Evolutionary conservation across 2,888 invertebrate genomes (phyloP), one percentile per base, ranked within the genome.

Genomic region (Lycophotia porphyrea): DNA sequence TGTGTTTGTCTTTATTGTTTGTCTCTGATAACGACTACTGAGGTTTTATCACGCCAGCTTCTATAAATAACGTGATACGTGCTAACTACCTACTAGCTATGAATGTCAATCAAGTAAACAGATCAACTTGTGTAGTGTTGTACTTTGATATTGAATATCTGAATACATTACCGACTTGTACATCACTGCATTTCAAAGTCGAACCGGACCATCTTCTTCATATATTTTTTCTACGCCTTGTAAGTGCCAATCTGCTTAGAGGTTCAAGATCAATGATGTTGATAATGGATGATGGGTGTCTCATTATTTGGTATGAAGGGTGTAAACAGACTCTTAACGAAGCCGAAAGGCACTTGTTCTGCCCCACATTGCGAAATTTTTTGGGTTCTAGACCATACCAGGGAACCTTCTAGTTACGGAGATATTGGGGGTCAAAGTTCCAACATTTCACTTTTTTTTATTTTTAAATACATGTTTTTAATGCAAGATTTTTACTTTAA

Each of bases 1-100:
- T 74, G 79, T 91, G 91, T 92, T 92, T 90, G 91, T 93, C 92
- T 93, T 88, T 92, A 93, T 93, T 94, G 93, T 94, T 92, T 92
- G 92, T 91, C 88, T 89, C 86, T 91, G 95, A 95, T 95, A 95
- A 94, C 90, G 85, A 89, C 89, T 88, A 87, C 89, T 88, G 89
- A 79, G 86, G 90, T 89, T 90, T 93, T 95, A 95, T 95, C 95
- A 93, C 71, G 90, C 88, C 89, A 91, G 88, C 78, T 84, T 88
- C 93, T 94, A 93, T 93, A 92, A 92, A 94, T 93, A 94, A 87
- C 84, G 81, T 77, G 70, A 78, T 79, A 84, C 52, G 73, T 76
- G 61, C 42, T 80, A 68, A 72, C 76, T 84, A 84, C 61, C 34
- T 80, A 78, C 55, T 76, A 64, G 65, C 63, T 79, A 83, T 63